Percentiles rank a stretch among this genome's conserved stretches.
Evolutionary conservation across 2,797 vertebrate genomes (phyloP).

Genomic region (Crax fasciolata): DNA sequence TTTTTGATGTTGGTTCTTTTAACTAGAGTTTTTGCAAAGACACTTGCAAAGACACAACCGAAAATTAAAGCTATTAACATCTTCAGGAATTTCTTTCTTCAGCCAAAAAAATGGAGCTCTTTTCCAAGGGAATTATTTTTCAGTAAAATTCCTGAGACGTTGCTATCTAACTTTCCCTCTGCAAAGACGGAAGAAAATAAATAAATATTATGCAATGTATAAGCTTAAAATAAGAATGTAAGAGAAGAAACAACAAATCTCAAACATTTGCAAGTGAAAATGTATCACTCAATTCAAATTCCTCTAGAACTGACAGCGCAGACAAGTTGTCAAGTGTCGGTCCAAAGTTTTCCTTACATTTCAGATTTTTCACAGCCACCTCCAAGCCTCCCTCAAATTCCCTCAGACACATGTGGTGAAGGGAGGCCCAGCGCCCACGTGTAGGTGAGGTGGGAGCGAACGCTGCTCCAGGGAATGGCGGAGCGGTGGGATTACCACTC

Average conservation of each 20-base stretch:
- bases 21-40: background rate
- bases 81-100: background rate
- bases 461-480: background rate
- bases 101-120: background rate
- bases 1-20: background rate
- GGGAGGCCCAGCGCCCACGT: background rate
- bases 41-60: background rate
- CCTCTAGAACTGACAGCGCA: slow-evolving; percentile 9
- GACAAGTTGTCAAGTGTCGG: slow-evolving; percentile 12
- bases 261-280: slow-evolving; percentile 63
- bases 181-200: background rate
- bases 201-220: background rate
- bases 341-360: background rate
- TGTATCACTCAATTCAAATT: slow-evolving; percentile 52
- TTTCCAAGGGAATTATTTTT: background rate
- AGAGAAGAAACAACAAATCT: slow-evolving; percentile 32
- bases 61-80: background rate
- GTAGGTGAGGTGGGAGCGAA: background rate
- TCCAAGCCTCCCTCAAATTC: background rate
- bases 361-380: background rate
- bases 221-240: background rate
- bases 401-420: background rate
- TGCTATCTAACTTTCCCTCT: background rate
- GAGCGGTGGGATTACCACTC: accelerated
- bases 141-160: background rate